Base-by-base conservation (phyloP, 1,140 invertebrate genomes). In the Helicoverpa armigera region DNA sequence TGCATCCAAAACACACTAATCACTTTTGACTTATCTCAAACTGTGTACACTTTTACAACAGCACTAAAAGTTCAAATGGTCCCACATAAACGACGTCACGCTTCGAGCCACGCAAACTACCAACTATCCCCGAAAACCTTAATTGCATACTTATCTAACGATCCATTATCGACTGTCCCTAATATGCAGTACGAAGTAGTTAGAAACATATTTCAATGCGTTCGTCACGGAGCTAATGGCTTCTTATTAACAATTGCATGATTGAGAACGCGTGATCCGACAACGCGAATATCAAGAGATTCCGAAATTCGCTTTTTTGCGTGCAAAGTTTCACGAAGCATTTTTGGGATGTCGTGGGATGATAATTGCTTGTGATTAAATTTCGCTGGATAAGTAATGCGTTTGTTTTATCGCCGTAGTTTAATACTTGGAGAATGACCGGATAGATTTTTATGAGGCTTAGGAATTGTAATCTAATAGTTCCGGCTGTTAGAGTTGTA, bases 71-170 rank as follows among this genome's bases (percentile, higher is more conserved):
- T 69, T 18, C 29, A 29, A 73, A n/a, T 12, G 63, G 1, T 12
- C 58, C 23, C 50, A 31, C 50, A 7, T 18, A 67, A n/a, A 69
- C 43, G 18, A 23, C 43, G 50, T 13, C 13, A 61, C 14, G 13
- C n/a, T 50, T 50, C 50, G 23, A 77, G 54, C 75, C 67, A 77
- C 43, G 67, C 75, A 54, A n/a, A 74, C 86, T 82, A 82, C 75
- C 70, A 83, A 81, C 43, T 69, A 58, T 75, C 81, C 79, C 79
- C 83, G 43, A 86, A 82, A 85, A 72, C 83, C 84, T 87, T 91
- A 92, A 93, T 92, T 87, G 87, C 82, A 83, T 88, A 83, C 89
- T 93, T 92, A 89, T 90, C 90, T 93, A 91, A 91, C 85, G 89
- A 87, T 82, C 81, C 76, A 77, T 86, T 80, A 83, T 90, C 88